Evolutionary conservation across 2,797 vertebrate species (phyloP).

Genomic region (Eulemur albifrons): DNA sequence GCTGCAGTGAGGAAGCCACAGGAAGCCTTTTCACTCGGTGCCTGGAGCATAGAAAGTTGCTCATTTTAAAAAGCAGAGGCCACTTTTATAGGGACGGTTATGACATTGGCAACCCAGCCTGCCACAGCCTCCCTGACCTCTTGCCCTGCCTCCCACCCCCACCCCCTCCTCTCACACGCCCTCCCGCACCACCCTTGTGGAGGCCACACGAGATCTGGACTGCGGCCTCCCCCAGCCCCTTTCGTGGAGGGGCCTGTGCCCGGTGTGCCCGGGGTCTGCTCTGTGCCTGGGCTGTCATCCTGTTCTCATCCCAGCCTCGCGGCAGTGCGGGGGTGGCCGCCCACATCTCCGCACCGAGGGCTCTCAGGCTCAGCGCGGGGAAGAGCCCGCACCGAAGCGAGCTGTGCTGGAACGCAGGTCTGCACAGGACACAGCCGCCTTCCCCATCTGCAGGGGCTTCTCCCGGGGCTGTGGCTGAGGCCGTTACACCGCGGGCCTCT

Average conservation of each 20-base stretch:
- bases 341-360: not conserved
- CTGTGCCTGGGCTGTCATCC: not conserved
- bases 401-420: not conserved
- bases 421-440: not conserved
- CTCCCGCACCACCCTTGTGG: not conserved
- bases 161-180: not conserved
- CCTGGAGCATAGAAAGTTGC: no score
- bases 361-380: not conserved
- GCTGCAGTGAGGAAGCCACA: not conserved
- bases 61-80: not conserved
- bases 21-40: not conserved
- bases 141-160: not conserved
- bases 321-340: not conserved
- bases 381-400: not conserved
- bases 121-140: not conserved
- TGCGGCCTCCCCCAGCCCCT: not conserved
- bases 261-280: not conserved
- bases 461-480: not conserved
- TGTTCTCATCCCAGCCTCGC: not conserved
- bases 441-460: not conserved
- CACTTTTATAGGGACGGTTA: accelerated
- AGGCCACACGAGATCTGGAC: not conserved
- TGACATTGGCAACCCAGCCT: not conserved
- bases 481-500: not conserved
- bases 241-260: not conserved